Conservation (phyloP, 2,113 vertebrate species). For the Sylvietta virens region DNA sequence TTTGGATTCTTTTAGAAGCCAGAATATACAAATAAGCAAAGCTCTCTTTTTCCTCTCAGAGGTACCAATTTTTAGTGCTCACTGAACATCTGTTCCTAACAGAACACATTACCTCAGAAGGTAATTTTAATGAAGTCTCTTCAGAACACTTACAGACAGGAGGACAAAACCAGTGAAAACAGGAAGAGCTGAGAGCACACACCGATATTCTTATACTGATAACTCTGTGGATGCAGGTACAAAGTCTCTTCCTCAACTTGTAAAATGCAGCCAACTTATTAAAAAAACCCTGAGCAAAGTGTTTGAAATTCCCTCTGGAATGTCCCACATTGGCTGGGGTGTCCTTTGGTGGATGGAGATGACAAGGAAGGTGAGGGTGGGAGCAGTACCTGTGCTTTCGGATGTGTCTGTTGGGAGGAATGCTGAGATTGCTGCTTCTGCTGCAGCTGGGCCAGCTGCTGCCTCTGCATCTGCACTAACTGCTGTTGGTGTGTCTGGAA, state of each 20-base stretch:
- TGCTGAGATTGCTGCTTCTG: conserved; percentile 83
- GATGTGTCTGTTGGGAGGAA: conserved; percentile 76
- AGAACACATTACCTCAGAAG: background rate
- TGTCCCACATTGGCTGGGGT: background rate
- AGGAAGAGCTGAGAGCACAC: background rate
- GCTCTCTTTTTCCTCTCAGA: background rate
- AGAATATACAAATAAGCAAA: background rate
- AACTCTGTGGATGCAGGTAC: background rate
- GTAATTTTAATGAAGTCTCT: background rate
- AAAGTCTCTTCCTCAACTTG: background rate
- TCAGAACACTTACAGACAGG: background rate
- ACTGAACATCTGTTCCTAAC: background rate
- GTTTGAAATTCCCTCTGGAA: background rate
- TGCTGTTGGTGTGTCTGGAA: conserved; percentile 91
- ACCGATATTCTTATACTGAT: background rate
- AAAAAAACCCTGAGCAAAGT: accelerated
- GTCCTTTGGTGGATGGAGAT: accelerated
- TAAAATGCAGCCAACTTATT: background rate
- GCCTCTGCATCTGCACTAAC: conserved; percentile 88
- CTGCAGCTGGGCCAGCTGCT: conserved; percentile 87
- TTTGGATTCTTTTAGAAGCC: background rate
- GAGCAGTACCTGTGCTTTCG: conserved; percentile 76
- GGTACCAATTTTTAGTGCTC: background rate
- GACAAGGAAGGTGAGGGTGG: no score
- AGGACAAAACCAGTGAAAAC: background rate